Percentiles rank a stretch among this genome's conserved stretches.
phyloP scores from a whole-genome alignment of 2,888 invertebrate genomes.

The Erebia epiphron region DNA sequence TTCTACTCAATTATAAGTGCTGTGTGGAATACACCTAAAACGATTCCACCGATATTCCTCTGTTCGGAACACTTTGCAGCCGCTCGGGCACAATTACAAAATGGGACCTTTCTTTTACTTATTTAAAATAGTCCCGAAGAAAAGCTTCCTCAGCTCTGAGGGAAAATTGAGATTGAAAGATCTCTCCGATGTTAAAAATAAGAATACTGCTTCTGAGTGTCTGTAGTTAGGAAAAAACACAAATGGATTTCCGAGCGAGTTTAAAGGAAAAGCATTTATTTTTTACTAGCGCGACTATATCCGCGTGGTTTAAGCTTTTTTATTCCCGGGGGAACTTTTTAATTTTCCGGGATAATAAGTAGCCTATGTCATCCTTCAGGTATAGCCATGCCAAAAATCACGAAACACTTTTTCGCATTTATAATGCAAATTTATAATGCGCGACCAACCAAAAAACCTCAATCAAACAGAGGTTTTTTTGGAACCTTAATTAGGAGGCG shows the following conservation, averaged over 20 bases:
- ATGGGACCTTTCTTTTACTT: constrained; percentile 40
- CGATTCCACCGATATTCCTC: constrained; percentile 31
- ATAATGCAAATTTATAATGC: no score
- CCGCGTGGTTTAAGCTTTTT: no score
- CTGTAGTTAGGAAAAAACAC: background rate
- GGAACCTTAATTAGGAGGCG: no score
- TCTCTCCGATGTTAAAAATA: background rate
- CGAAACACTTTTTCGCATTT: no score
- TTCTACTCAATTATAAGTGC: background rate
- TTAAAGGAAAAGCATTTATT: background rate
- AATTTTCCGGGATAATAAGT: no score
- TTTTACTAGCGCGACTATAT: background rate
- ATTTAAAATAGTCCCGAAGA: constrained; percentile 36
- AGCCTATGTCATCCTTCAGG: no score
- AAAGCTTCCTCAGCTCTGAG: constrained; percentile 29
- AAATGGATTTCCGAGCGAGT: background rate
- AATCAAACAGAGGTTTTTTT: no score
- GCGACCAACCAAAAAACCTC: no score
- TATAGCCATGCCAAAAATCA: no score
- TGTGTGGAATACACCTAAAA: constrained; percentile 28
- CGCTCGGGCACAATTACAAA: constrained; percentile 44
- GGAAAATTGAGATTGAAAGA: constrained; percentile 35
- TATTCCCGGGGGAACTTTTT: no score
- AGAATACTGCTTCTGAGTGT: background rate
- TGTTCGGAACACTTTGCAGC: constrained; percentile 38